phyloP scores from a whole-genome alignment of 92 coral and sea anemone genomes.

The Muricea muricata region DNA sequence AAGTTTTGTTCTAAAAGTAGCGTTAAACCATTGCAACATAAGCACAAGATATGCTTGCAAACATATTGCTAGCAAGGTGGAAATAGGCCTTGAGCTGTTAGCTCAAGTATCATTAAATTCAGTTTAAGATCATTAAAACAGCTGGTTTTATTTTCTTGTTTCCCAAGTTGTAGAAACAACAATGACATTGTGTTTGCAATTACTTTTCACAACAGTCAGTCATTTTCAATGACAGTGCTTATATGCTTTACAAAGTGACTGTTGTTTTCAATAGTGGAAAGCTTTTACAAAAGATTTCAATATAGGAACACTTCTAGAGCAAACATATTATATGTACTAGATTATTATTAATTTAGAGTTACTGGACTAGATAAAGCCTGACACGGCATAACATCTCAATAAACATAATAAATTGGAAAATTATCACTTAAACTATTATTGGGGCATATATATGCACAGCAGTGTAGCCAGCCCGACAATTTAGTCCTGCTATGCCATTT shows the following conservation, averaged over 20 bases:
- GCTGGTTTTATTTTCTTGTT: neutral
- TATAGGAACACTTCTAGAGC: neutral
- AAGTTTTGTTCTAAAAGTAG: neutral
- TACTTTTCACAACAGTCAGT: neutral
- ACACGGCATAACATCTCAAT: too few species aligned
- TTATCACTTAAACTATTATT: too few species aligned
- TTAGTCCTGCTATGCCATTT: too few species aligned
- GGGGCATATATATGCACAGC: too few species aligned
- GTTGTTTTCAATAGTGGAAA: neutral
- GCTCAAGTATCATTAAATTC: neutral
- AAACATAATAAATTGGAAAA: too few species aligned
- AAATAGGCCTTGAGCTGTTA: neutral
- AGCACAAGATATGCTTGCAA: neutral
- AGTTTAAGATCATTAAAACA: neutral
- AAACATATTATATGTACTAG: too few species aligned
- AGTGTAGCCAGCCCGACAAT: too few species aligned
- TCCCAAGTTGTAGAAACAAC: neutral
- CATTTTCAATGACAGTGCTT: neutral
- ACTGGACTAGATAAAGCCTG: neutral
- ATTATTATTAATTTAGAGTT: neutral
- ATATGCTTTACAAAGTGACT: neutral
- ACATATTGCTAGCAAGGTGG: neutral
- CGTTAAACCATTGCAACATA: neutral
- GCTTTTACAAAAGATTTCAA: neutral
- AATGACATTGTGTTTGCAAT: neutral